These are phyloP conservation scores for Cheirogaleus medius DNA, from an alignment of 2,113 vertebrate species.

Conservation along the genomic window DNA sequence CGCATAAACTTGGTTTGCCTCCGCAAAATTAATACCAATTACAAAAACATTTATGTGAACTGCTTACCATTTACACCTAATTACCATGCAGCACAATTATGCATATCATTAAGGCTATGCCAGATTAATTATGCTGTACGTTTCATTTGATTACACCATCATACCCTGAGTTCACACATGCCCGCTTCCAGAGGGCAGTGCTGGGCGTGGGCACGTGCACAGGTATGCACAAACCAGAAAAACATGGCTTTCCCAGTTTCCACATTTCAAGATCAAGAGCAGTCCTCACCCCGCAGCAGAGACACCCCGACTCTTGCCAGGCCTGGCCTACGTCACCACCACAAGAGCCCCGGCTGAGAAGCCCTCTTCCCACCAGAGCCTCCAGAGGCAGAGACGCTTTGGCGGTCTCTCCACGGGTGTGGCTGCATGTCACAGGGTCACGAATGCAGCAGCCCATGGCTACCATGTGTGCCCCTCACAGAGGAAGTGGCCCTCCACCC, in stretches of 20 bases:
- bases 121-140: constrained; percentile 48
- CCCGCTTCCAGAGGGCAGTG: background rate
- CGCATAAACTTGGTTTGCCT: constrained; percentile 62
- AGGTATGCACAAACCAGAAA: background rate
- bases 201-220: background rate
- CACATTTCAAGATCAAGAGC: background rate
- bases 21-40: constrained; percentile 77
- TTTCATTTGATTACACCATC: constrained; percentile 9
- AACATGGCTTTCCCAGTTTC: background rate
- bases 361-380: background rate
- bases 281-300: background rate
- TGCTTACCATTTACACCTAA: constrained; percentile 72
- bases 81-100: constrained; percentile 67
- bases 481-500: background rate
- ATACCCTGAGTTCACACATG: background rate
- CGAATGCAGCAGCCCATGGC: no score
- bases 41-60: constrained; percentile 72
- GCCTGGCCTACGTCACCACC: background rate
- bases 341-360: background rate
- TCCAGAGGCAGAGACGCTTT: background rate
- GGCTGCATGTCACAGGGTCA: background rate
- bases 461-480: background rate
- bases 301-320: background rate
- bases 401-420: accelerated
- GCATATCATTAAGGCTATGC: constrained; percentile 52